These are phyloP conservation scores for Sceloporus undulatus DNA, from an alignment of 2,113 vertebrate species.

Conservation along the genomic window DNA sequence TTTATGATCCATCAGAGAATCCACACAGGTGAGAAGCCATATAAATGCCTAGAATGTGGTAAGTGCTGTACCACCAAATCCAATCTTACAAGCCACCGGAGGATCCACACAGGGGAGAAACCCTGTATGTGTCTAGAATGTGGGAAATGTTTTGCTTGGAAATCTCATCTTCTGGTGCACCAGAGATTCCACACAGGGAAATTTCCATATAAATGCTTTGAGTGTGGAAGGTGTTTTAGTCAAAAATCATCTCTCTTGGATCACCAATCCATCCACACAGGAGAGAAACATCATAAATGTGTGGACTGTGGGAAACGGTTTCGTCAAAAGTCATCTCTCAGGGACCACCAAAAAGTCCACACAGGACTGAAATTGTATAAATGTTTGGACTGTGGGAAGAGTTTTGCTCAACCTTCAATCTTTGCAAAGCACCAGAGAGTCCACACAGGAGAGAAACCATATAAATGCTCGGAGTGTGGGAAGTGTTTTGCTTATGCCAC, in stretches of 20 bases:
- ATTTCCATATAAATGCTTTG: background rate
- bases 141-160: background rate
- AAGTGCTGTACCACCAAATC: slow-evolving; percentile 12
- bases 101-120: background rate
- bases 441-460: background rate
- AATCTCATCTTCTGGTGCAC: background rate
- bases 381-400: slow-evolving; percentile 3
- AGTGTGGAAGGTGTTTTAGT: background rate
- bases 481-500: slow-evolving; percentile 3
- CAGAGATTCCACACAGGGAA: background rate
- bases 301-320: slow-evolving; percentile 43
- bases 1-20: slow-evolving; percentile 11
- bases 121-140: background rate
- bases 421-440: background rate
- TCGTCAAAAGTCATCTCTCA: slow-evolving; percentile 41
- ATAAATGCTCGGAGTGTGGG: slow-evolving; percentile 6
- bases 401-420: background rate
- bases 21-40: slow-evolving; percentile 11
- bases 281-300: slow-evolving; percentile 23
- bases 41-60: background rate
- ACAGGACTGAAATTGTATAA: background rate
- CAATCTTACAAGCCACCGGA: slow-evolving; percentile 55
- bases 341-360: background rate
- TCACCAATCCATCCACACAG: background rate
- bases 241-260: background rate